Base-by-base conservation (phyloP, 2,113 vertebrate genomes). In the Orycteropus afer region DNA sequence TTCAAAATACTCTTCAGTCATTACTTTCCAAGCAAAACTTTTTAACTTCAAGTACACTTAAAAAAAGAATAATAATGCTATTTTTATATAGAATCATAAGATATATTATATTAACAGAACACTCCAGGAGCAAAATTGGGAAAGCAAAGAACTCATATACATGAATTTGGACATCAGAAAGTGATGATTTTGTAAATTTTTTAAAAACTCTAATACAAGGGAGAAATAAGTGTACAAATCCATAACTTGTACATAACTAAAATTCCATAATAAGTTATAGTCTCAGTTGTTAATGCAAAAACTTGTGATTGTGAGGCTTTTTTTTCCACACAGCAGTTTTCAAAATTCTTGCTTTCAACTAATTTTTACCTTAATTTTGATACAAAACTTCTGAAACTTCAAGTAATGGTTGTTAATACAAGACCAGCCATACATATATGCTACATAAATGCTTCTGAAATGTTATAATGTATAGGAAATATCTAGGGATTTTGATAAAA, bases 1-100 rank as follows among this genome's bases (percentile, higher is more conserved):
- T 86, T 91, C 55, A 85, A 95, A 96, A 90, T 79, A 29, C 86
- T 63, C 59, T 94, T 89, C 40, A 91, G 65, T 89, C 79, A 14
- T 94, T 94, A 40, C 40, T 86, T 95, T 77, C 55, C 18, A 13
- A 89, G 20, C 6, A 78, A 93, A 95, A 4, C 23, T 74, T 17
- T 93, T 78, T 86, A 76, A 73, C 22, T 95, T 81, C 0, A 67
- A 82, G 18, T 74, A 95, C 0, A n/a, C 9, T 86, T 57, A 45
- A 45, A 69, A 34, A 71, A 69, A 89, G 18, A 69, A 34, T 7
- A 71, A 65, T 65, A 65, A 51, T 73, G 81, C 42, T 69, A 73
- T 51, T 88, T 85, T 2, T 80, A 11, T 40, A 63, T 90, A 57
- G 0, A 81, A 13, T 27, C 49, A 79, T 67, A 34, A 15, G 13